Percentiles rank a stretch among this genome's conserved stretches.
phyloP scores from a whole-genome alignment of 2,888 invertebrate genomes.

The Oscheius onirici region DNA sequence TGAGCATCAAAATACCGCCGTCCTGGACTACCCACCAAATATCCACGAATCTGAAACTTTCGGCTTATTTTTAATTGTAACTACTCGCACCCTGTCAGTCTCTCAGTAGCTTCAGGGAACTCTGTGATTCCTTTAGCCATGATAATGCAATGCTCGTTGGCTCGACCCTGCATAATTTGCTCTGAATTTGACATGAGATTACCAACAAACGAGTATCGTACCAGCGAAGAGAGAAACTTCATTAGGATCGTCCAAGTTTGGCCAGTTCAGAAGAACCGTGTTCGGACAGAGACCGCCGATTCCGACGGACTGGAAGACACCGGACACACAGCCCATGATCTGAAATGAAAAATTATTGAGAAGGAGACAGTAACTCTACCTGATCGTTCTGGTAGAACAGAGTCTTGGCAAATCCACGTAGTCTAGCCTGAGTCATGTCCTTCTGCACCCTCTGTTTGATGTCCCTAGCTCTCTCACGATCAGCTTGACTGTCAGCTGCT shows the following conservation, averaged over 20 bases:
- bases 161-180: constrained; percentile 79
- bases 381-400: constrained; percentile 85
- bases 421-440: constrained; percentile 87
- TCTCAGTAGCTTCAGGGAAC: constrained; percentile 88
- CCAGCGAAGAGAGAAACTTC: constrained; percentile 58
- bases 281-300: constrained; percentile 97
- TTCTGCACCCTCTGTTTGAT: constrained; percentile 73
- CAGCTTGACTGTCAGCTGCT: constrained; percentile 75
- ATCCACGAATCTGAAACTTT: constrained; percentile 80
- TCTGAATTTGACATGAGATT: constrained; percentile 47
- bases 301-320: constrained; percentile 87
- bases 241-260: constrained; percentile 77
- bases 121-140: constrained; percentile 97
- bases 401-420: constrained; percentile 96
- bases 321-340: constrained; percentile 67
- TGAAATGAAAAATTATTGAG: constrained; percentile 31
- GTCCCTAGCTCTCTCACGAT: constrained; percentile 78
- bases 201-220: background rate
- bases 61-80: background rate
- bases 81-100: constrained; percentile 78
- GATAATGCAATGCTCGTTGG: constrained; percentile 91
- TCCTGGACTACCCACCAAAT: constrained; percentile 98
- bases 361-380: constrained; percentile 27
- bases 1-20: constrained; percentile 94
- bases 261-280: constrained; percentile 98